Evolutionary conservation across 1,140 invertebrate species (phyloP).

Genomic region (Steinernema feltiae): DNA sequence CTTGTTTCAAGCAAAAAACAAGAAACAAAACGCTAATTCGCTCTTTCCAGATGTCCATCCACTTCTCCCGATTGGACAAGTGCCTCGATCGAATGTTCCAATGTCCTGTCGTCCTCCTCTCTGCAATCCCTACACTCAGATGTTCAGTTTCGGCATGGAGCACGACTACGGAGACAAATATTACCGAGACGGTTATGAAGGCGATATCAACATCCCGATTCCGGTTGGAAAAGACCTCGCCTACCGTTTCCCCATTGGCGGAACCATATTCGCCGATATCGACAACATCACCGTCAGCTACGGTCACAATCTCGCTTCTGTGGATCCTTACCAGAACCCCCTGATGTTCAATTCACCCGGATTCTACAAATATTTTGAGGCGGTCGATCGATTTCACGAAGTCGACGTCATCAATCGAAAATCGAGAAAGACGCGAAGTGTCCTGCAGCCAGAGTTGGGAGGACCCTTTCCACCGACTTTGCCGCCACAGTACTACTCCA

Average conservation of each 20-base stretch:
- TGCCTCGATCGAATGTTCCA: slow-evolving; percentile 26
- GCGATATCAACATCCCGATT: slow-evolving; percentile 36
- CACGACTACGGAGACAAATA: slow-evolving; percentile 32
- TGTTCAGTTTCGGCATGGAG: slow-evolving; percentile 33
- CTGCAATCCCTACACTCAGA: slow-evolving; percentile 34
- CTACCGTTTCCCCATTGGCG: slow-evolving; percentile 31
- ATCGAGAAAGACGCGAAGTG: too few species aligned
- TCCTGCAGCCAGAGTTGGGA: too few species aligned
- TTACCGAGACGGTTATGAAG: slow-evolving; percentile 33
- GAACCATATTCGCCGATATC: slow-evolving; percentile 31
- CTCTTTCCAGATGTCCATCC: slow-evolving; percentile 28
- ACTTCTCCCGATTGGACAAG: slow-evolving; percentile 30
- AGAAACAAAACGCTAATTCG: too few species aligned
- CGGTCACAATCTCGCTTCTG: slow-evolving; percentile 31
- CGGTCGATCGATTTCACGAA: background rate
- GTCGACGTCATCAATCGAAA: too few species aligned
- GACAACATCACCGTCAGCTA: slow-evolving; percentile 34
- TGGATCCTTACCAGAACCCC: slow-evolving; percentile 30
- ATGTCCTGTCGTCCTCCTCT: slow-evolving; percentile 30
- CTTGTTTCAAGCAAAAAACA: too few species aligned
- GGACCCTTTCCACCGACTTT: too few species aligned
- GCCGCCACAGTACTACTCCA: too few species aligned
- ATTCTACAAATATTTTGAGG: background rate
- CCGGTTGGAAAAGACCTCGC: slow-evolving; percentile 34
- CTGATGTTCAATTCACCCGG: background rate